These are phyloP conservation scores for Sebastes taczanowskii DNA, from an alignment of 2,797 vertebrate species.

Conservation along the genomic window DNA sequence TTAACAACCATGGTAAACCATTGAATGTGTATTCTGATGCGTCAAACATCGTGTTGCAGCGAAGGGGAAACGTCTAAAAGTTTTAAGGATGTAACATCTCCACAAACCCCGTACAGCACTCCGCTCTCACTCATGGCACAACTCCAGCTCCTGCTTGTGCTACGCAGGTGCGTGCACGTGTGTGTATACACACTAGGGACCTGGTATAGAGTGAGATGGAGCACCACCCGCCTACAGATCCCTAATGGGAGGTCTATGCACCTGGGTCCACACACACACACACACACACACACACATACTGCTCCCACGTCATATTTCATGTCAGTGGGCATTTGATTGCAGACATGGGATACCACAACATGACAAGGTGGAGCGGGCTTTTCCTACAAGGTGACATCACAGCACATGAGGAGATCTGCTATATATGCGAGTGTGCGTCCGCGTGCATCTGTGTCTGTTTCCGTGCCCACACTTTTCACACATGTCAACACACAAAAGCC, in stretches of 20 bases:
- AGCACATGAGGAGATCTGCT: constrained; percentile 51
- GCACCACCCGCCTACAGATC: constrained; percentile 69
- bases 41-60: constrained; percentile 3
- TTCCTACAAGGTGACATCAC: constrained; percentile 75
- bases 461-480: constrained; percentile 75
- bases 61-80: background rate
- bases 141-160: constrained; percentile 31
- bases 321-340: constrained; percentile 71
- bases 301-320: constrained; percentile 69
- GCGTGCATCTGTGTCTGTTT: constrained; percentile 66
- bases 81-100: background rate
- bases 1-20: constrained; percentile 20
- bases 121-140: constrained; percentile 36
- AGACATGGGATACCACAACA: constrained; percentile 70
- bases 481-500: constrained; percentile 81
- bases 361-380: constrained; percentile 72
- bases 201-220: constrained; percentile 59
- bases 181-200: constrained; percentile 51
- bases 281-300: constrained; percentile 7
- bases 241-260: constrained; percentile 73
- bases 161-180: constrained; percentile 61
- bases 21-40: constrained; percentile 7
- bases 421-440: constrained; percentile 23
- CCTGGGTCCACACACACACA: constrained; percentile 70
- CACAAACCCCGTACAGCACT: background rate